These are phyloP conservation scores for Aphelinus atriplicis DNA, from an alignment of 1,140 invertebrate genomes.

Conservation along the genomic window DNA sequence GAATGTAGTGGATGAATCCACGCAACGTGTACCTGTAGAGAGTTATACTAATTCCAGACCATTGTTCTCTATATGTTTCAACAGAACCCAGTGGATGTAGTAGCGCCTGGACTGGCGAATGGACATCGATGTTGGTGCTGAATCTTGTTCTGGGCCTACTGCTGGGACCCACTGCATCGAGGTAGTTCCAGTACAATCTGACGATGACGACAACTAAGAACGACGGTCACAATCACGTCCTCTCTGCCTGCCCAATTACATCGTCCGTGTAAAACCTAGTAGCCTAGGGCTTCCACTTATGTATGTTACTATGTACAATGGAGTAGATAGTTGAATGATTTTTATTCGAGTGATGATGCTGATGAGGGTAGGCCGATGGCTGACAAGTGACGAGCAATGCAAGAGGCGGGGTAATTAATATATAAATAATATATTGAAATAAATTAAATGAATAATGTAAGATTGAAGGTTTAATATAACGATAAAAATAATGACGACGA, in stretches of 20 bases:
- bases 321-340: slow-evolving; percentile 64
- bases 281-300: slow-evolving; percentile 68
- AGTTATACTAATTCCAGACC: neutral
- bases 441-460: neutral
- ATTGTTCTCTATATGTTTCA: neutral
- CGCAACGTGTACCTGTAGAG: neutral
- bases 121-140: neutral
- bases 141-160: slow-evolving; percentile 42
- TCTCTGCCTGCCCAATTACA: slow-evolving; percentile 55
- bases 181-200: slow-evolving; percentile 41
- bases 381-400: neutral
- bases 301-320: slow-evolving; percentile 64
- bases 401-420: neutral
- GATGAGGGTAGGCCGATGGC: neutral
- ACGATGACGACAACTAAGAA: neutral
- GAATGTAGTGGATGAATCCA: too few relatives aligned
- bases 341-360: slow-evolving; percentile 53
- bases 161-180: slow-evolving; percentile 39
- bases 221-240: neutral
- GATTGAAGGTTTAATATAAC: neutral
- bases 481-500: neutral
- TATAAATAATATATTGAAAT: neutral
- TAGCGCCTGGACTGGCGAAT: neutral
- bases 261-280: slow-evolving; percentile 67
- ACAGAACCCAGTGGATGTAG: slow-evolving; percentile 47